Base-by-base conservation (phyloP, 2,888 invertebrate species). In the Pristionchus fissidentatus region DNA sequence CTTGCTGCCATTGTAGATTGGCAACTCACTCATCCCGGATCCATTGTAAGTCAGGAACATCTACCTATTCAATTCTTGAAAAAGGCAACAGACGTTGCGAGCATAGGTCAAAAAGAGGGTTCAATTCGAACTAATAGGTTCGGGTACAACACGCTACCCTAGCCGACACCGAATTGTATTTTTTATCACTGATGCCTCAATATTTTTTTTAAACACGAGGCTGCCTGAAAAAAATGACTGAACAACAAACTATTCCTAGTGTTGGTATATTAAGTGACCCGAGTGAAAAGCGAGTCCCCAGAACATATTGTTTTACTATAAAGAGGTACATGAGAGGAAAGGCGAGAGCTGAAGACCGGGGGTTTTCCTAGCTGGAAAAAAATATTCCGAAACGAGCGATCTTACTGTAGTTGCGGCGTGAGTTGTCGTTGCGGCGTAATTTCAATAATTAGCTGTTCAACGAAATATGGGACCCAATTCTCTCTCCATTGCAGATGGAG, bases 1-100 rank as follows among this genome's bases (percentile, higher is more conserved):
- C 78, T 84, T 22, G 78, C 78, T n/a, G 78, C 70, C 26, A 84
- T 84, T 22, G 66, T 84, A 1, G 83, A 84, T 26, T 84, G 83
- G 83, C 83, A 84, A 57, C 29, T 84, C 2, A 32, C 78, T 15
- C 77, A 73, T 19, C 10, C n/a, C 15, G 78, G 78, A 46, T 57
- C 60, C 5, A 13, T 49, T n/a, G 83, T 83, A 10, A 38, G 73
- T 70, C 38, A 2, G 19, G n/a, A 22, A 29, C 35, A 2, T 3
- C 4, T 15, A 32, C 32, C 13, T 15, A 32, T 13, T 62, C 62
- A 15, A 29, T 62, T 62, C 62, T n/a, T 10, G 19, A 49, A 49
- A 49, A n/a, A n/a, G n/a, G n/a, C n/a, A n/a, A n/a, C n/a, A n/a
- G n/a, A n/a, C n/a, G n/a, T n/a, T n/a, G n/a, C n/a, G n/a, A n/a